Evolutionary conservation across 2,888 invertebrate genomes (phyloP).

Genomic region (Candidula unifasciata): DNA sequence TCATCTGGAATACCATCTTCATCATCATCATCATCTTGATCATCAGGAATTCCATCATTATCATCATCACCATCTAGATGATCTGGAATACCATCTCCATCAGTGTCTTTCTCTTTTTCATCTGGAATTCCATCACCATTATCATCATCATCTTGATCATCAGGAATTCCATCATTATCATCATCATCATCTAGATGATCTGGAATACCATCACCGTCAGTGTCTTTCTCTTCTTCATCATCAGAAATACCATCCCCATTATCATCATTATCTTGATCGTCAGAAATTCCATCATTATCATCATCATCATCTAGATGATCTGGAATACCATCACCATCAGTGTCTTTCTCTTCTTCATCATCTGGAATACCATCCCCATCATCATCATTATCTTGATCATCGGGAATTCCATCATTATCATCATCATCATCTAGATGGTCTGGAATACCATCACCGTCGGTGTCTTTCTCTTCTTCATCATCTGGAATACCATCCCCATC

Average conservation of each 20-base stretch:
- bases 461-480: conserved; percentile 64
- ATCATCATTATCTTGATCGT: conserved; percentile 67
- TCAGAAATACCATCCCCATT: conserved; percentile 76
- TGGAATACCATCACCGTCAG: conserved; percentile 63
- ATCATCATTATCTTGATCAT: conserved; percentile 65
- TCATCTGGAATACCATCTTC: conserved; percentile 69
- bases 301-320: conserved; percentile 68
- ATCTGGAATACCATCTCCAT: conserved; percentile 67
- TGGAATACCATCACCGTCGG: conserved; percentile 69
- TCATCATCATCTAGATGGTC: conserved; percentile 60
- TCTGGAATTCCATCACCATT: conserved; percentile 72
- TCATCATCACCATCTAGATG: conserved; percentile 62
- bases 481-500: conserved; percentile 75
- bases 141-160: conserved; percentile 65
- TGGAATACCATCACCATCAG: conserved; percentile 70
- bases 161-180: conserved; percentile 66
- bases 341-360: conserved; percentile 54
- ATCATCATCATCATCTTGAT: conserved; percentile 67
- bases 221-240: conserved; percentile 64
- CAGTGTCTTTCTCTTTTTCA: conserved; percentile 64
- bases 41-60: conserved; percentile 73
- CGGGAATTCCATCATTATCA: conserved; percentile 68
- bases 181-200: conserved; percentile 62
- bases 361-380: conserved; percentile 67
- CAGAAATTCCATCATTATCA: conserved; percentile 72